Base-by-base conservation (phyloP, 1,140 invertebrate genomes). In the Drosophila insularis region DNA sequence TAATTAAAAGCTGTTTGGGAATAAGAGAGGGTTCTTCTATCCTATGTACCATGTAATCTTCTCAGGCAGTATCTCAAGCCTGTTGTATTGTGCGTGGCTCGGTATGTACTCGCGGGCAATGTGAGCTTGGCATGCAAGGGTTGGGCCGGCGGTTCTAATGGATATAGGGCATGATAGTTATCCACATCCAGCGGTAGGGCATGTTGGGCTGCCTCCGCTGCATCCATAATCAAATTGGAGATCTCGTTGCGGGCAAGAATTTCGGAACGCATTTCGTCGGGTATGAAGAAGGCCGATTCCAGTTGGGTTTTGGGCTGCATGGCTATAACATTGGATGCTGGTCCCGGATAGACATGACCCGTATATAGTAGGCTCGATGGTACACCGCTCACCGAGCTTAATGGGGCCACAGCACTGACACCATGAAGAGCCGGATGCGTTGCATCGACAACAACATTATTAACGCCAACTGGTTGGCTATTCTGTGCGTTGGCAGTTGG, bases 121-220 rank as follows among this genome's bases (percentile, higher is more conserved):
- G 95, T 89, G 74, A 95, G 91, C 91, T 96, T 94, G 93, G 96
- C 93, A 68, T 94, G 93, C 7, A 93, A 86, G 60, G 96, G 93
- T 64, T 96, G 94, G 39, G 96, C 94, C 59, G 96, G 94, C 6
- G 93, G 92, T 92, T 99, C 98, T 58, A 99, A 91, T 0, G 97
- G 98, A 81, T 95, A 95, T 21, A 99, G 89, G 59, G 98, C 96
- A 67, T 97, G 95, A 92, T 98, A 99, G 89, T 96, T 97, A 82
- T 98, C 97, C 60, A 99, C 95, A 90, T 96, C 95, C 63, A 94
- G 92, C 1, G 98, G 98, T 67, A 98, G 92, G 89, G 98, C 97
- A 93, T 91, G 85, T 68, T 91, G 89, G 3, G 84, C 77, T 37
- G 80, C 79, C 59, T 92, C 89, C 6, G 95, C 94, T 81, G 96